phyloP scores from a whole-genome alignment of 2,113 vertebrate species.

The Sterna hirundo region DNA sequence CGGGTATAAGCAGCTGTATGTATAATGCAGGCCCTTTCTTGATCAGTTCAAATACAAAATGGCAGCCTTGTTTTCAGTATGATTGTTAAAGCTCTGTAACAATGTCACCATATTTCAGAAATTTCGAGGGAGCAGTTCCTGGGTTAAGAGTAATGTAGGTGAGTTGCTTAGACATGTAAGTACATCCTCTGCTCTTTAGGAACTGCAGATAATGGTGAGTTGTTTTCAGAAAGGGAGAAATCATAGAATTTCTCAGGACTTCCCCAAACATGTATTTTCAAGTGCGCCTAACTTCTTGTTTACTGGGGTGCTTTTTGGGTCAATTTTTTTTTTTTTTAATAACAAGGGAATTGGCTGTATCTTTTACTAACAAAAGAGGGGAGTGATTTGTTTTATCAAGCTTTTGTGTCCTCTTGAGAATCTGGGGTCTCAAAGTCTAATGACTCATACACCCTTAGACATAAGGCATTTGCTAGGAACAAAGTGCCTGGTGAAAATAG shows the following conservation, averaged over 20 bases:
- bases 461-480: not conserved
- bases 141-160: not conserved
- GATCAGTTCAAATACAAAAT: slow-evolving; percentile 61
- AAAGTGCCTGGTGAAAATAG: not conserved
- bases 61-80: slow-evolving; percentile 29
- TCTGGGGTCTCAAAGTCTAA: not conserved
- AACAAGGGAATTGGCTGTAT: not conserved
- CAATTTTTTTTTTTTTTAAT: not conserved
- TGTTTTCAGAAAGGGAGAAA: not conserved
- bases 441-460: not conserved
- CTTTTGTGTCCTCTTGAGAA: not conserved
- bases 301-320: not conserved
- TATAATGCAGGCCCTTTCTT: slow-evolving; percentile 29
- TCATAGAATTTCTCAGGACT: not conserved
- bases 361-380: not conserved
- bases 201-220: not conserved
- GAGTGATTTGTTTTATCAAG: not conserved
- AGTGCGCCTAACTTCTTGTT: not conserved
- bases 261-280: not conserved
- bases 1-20: slow-evolving; percentile 57
- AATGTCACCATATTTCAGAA: not conserved
- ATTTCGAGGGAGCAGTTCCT: not conserved
- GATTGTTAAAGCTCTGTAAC: not conserved
- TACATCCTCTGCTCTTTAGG: not conserved
- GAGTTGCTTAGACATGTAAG: not conserved